Conservation (phyloP, 2,113 vertebrate genomes). For the Serinus canaria region DNA sequence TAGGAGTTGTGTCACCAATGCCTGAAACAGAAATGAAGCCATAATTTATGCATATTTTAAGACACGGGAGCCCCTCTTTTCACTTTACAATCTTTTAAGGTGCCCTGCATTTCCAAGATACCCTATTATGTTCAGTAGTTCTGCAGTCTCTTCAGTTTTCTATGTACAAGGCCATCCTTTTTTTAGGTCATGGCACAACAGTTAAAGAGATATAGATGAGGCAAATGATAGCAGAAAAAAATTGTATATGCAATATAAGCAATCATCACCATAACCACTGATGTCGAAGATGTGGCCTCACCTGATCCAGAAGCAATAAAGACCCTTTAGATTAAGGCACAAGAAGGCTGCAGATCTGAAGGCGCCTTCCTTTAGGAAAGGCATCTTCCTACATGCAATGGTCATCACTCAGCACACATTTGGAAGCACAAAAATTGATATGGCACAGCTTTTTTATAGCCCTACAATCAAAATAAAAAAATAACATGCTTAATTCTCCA, state of each 20-base stretch:
- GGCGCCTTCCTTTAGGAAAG: neutral
- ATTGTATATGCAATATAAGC: accelerated
- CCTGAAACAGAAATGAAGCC: neutral
- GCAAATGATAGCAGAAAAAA: neutral
- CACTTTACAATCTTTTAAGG: neutral
- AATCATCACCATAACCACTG: neutral
- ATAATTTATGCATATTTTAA: slow-evolving; percentile 24
- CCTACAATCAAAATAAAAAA: neutral
- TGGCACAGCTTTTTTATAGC: neutral
- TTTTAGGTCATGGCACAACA: neutral
- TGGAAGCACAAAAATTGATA: neutral
- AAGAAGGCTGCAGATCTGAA: neutral
- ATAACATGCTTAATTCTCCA: neutral
- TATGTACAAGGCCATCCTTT: neutral
- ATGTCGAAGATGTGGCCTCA: too few relatives aligned
- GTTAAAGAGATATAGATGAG: neutral
- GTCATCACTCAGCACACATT: neutral
- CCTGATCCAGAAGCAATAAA: neutral
- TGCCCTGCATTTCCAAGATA: neutral
- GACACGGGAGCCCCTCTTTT: neutral
- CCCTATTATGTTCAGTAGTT: accelerated
- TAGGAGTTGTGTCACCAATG: neutral
- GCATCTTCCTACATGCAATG: neutral
- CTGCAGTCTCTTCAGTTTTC: neutral
- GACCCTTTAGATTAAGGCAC: neutral